Conservation (phyloP, 2,797 vertebrate genomes). For the Callimico goeldii region DNA sequence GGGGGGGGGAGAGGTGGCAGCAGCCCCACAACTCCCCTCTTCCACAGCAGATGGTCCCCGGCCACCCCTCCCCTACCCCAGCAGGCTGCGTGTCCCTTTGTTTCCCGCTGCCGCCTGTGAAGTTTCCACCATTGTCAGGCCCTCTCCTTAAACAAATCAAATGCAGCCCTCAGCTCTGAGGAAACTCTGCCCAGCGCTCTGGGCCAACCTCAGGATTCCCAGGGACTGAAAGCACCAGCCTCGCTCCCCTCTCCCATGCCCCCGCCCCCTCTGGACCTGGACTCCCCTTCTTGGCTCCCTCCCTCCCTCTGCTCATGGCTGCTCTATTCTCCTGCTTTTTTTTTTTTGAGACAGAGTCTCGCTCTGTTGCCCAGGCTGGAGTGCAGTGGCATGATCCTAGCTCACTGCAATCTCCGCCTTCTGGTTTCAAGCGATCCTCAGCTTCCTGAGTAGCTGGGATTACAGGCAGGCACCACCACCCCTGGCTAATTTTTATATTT, state of each 20-base stretch:
- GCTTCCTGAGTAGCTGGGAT: neutral
- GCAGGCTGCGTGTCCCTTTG: conserved; percentile 48
- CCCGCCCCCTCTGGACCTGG: neutral
- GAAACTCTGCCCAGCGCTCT: neutral
- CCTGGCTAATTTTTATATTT: neutral
- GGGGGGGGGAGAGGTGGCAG: neutral
- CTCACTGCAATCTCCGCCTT: neutral
- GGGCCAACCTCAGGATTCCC: neutral
- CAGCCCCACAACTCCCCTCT: conserved; percentile 22
- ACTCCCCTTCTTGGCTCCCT: rapidly evolving
- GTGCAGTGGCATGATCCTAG: neutral
- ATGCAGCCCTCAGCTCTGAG: neutral
- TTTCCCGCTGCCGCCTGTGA: neutral
- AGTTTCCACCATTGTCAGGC: conserved; percentile 39
- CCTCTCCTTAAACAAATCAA: conserved; percentile 45
- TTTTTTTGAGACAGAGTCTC: neutral
- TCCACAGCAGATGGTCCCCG: conserved; percentile 78
- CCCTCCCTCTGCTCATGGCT: neutral
- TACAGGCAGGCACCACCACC: neutral
- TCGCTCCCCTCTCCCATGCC: neutral
- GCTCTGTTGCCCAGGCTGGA: neutral
- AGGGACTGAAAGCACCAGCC: neutral
- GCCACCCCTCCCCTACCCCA: neutral
- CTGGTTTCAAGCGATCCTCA: neutral
- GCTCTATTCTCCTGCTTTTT: too few relatives aligned